Percentiles rank a stretch among this genome's conserved stretches.
phyloP scores from a whole-genome alignment of 2,888 invertebrate species.

The Heliconius ismenius region DNA sequence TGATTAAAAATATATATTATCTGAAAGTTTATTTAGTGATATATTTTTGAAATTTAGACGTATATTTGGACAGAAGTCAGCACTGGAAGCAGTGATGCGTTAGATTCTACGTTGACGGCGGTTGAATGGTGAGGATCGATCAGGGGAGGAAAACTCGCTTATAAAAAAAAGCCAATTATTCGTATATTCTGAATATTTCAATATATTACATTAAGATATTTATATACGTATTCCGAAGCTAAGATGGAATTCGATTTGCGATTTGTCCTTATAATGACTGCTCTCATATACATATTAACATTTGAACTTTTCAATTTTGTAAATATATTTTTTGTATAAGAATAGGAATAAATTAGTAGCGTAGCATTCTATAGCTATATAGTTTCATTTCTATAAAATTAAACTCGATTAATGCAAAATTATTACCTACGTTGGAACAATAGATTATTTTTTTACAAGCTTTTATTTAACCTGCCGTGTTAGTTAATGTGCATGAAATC shows the following conservation, averaged over 20 bases:
- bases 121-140: constrained; percentile 56
- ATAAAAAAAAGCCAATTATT: constrained; percentile 22
- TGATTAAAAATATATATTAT: constrained; percentile 4
- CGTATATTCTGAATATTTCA: constrained; percentile 13
- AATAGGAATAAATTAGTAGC: no score
- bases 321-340: not conserved
- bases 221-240: not conserved
- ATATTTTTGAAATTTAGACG: not conserved
- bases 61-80: not conserved
- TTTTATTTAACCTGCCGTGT: no score
- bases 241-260: constrained; percentile 5
- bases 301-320: not conserved
- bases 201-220: not conserved
- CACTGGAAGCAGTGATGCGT: constrained; percentile 43
- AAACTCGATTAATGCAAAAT: no score
- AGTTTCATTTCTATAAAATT: no score
- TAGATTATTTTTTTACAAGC: no score
- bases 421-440: no score
- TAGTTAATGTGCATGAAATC: no score
- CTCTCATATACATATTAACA: not conserved
- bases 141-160: constrained; percentile 48
- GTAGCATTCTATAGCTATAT: no score
- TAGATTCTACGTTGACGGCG: constrained; percentile 56
- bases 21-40: not conserved
- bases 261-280: not conserved